Evolutionary conservation across 1,140 invertebrate species (phyloP).

Genomic region (Bombyx mori): ASM3026992v2 NC_085115.1:4940501-4941000

Average conservation of each 20-base stretch:
- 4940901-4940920: conserved; percentile 67
- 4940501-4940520: conserved; percentile 29
- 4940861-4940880: conserved; percentile 52
- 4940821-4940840: conserved; percentile 42
- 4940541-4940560: conserved; percentile 13
- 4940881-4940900: conserved; percentile 69
- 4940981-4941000: conserved; percentile 22
- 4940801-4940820: conserved; percentile 22
- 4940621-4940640: too few relatives aligned
- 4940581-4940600: too few relatives aligned
- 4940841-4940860: conserved; percentile 63
- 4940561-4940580: too few relatives aligned
- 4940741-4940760: conserved; percentile 30
- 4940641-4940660: too few relatives aligned
- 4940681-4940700: conserved; percentile 32
- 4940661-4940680: too few relatives aligned
- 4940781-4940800: too few relatives aligned
- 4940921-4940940: conserved; percentile 60
- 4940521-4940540: conserved; percentile 42
- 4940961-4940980: conserved; percentile 25
- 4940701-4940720: conserved; percentile 59
- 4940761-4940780: conserved; percentile 6
- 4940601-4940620: too few relatives aligned
- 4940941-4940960: conserved; percentile 24
- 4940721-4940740: conserved; percentile 58